Evolutionary conservation across 2,797 vertebrate species (phyloP).

Genomic region (Enteromius anoplus): DNA sequence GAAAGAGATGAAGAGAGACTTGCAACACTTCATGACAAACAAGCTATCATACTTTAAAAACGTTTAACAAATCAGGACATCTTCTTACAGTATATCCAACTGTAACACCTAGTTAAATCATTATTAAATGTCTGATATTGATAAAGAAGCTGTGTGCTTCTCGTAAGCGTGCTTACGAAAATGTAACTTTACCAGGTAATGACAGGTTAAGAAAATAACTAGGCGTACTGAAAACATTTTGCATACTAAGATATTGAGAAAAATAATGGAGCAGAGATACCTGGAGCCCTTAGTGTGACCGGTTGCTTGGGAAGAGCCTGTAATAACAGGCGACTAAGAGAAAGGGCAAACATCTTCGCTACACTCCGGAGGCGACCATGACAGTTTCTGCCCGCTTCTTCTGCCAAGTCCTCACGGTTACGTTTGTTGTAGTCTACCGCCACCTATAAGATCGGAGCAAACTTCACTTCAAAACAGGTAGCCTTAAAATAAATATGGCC

Average conservation of each 20-base stretch:
- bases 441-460: slow-evolving; percentile 24
- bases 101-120: not conserved
- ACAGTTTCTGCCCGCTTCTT: slow-evolving; percentile 12
- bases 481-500: too few species aligned
- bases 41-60: not conserved
- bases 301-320: slow-evolving; percentile 17
- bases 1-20: not conserved
- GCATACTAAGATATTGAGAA: not conserved
- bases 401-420: not conserved
- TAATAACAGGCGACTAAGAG: slow-evolving; percentile 27
- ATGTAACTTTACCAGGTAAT: not conserved
- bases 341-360: slow-evolving; percentile 50
- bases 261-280: slow-evolving; percentile 17
- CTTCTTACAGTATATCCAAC: not conserved
- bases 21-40: not conserved
- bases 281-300: slow-evolving; percentile 17
- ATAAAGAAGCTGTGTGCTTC: not conserved
- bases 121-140: not conserved
- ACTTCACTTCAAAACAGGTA: not conserved
- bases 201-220: not conserved
- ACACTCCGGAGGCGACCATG: slow-evolving; percentile 30
- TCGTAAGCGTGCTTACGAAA: not conserved
- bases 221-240: not conserved
- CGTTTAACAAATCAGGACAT: not conserved
- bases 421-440: not conserved